Percentiles rank a stretch among this genome's conserved stretches.
phyloP scores from a whole-genome alignment of 2,888 invertebrate species.

The Trichogramma dendrolimi region DNA sequence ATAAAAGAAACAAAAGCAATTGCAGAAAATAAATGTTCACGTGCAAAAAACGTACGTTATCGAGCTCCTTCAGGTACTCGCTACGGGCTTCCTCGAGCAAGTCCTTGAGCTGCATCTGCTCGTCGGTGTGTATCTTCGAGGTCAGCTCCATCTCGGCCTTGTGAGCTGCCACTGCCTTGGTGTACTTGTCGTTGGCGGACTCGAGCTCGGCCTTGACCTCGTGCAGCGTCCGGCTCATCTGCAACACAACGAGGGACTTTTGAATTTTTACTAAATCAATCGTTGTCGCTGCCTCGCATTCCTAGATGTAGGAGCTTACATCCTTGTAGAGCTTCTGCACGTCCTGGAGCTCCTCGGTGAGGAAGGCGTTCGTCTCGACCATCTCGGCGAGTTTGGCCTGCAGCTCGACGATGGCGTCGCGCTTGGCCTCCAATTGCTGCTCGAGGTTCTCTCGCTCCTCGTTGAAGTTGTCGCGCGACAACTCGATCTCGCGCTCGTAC shows the following conservation, averaged over 20 bases:
- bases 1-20: slow-evolving; percentile 5
- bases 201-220: slow-evolving; percentile 34
- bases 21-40: slow-evolving; percentile 3
- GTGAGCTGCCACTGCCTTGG: slow-evolving; percentile 28
- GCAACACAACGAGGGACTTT: slow-evolving; percentile 11
- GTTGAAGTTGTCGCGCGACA: slow-evolving; percentile 32
- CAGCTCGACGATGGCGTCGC: slow-evolving; percentile 24
- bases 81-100: slow-evolving; percentile 34
- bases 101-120: slow-evolving; percentile 32
- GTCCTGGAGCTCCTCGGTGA: slow-evolving; percentile 34
- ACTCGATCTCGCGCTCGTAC: slow-evolving; percentile 29
- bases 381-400: slow-evolving; percentile 32
- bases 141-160: slow-evolving; percentile 33
- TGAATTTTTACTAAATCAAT: neutral
- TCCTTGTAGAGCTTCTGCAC: slow-evolving; percentile 38
- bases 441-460: slow-evolving; percentile 34
- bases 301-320: slow-evolving; percentile 22
- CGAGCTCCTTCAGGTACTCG: slow-evolving; percentile 37
- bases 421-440: slow-evolving; percentile 30
- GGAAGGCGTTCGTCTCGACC: slow-evolving; percentile 32
- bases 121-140: slow-evolving; percentile 31
- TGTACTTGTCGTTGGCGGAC: slow-evolving; percentile 30
- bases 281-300: no score
- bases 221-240: slow-evolving; percentile 35
- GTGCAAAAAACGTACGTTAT: slow-evolving; percentile 33